Percentiles rank a stretch among this genome's conserved stretches.
Evolutionary conservation across 2,113 vertebrate species (phyloP).

Genomic region (Crypturellus undulatus): DNA sequence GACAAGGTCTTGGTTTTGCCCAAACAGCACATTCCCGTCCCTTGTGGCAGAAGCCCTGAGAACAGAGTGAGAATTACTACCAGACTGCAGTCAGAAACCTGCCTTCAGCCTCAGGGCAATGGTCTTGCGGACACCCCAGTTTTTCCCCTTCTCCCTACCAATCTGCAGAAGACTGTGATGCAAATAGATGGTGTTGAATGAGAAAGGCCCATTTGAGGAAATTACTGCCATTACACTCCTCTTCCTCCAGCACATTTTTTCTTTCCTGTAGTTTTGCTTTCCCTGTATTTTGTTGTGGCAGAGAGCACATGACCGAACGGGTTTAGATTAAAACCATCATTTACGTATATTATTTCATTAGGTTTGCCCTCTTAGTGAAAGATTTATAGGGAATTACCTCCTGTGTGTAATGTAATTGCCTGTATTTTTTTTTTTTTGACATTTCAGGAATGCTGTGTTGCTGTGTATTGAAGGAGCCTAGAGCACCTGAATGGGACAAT

Average conservation of each 20-base stretch:
- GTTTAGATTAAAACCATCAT: conserved; percentile 7
- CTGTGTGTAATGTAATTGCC: neutral
- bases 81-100: neutral
- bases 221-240: conserved; percentile 23
- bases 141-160: neutral
- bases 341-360: neutral
- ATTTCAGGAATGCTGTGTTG: neutral
- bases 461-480: neutral
- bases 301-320: conserved; percentile 30
- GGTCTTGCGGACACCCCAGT: neutral
- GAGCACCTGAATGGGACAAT: neutral
- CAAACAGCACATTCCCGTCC: neutral
- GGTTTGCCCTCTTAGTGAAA: conserved; percentile 6
- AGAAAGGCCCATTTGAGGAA: conserved; percentile 11
- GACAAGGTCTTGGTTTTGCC: neutral
- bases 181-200: neutral
- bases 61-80: neutral
- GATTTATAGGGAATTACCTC: conserved; percentile 27
- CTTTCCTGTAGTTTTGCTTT: conserved; percentile 39
- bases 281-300: neutral
- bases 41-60: neutral
- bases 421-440: neutral
- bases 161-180: neutral
- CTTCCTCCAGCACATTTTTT: conserved; percentile 44
- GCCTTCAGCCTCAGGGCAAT: neutral